Evolutionary conservation across 64 coral and sea anemone genomes (phyloP), one percentile per base, ranked within the genome.

Genomic region (Actinia equina): DNA sequence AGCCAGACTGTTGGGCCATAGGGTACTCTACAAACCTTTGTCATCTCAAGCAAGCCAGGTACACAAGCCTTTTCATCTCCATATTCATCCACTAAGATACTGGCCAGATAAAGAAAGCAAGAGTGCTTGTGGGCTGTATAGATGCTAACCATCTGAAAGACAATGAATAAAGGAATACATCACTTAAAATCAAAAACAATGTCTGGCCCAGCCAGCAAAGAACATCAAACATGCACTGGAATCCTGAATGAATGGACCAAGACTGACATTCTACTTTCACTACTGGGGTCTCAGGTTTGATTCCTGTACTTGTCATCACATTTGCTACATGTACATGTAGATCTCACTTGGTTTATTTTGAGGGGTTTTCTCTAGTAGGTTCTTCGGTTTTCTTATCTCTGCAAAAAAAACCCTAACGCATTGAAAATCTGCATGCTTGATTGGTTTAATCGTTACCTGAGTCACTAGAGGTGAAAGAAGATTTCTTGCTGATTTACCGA

Each of bases 31-130:
- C 69, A 74, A 82, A 91, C 94, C 95, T 94, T 94, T 25, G 95
- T 91, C 95, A 98, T 98, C 19, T 88, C 86, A 19, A 98, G 26
- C 20, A 98, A 92, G 2, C 95, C 95, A 17, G 95, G 86, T 37
- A 98, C 89, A 87, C 95, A 98, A 2, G 88, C 92, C 12, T 65
- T 43, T 42, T 98, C 95, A 59, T 91, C 92, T 86, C 95, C 95
- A 91, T 98, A 98, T 86, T 98, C 95, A 77, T 98, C 95, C 5
- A 98, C 92, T 77, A 98, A 87, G 64, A 98, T 98, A 87, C 95
- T 98, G 17, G 88, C 95, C 81, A 98, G 85, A 70, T 98, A 98
- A 18, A 98, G 95, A 74, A 91, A 98, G 22, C 95, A 98, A 22
- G 95, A 98, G 59, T 98, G 95, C 20, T 88, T 92, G 88, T 98